These are phyloP conservation scores for Montipora efflorescens DNA, from an alignment of 64 coral and sea anemone genomes.

Conservation along the genomic window DNA sequence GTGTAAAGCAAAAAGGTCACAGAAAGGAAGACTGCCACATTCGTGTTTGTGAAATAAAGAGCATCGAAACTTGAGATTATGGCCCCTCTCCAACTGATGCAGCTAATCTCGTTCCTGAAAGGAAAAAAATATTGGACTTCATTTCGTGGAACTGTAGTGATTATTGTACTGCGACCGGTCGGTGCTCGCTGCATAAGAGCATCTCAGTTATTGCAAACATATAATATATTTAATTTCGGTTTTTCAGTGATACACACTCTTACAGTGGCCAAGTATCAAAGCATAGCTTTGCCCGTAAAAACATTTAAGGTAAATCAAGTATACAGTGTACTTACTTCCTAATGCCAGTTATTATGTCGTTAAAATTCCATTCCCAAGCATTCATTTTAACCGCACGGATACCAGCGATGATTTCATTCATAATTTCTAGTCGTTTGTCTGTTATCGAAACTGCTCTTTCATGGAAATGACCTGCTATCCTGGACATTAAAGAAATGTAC, in stretches of 20 bases:
- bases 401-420: constrained; percentile 54
- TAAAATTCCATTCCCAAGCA: constrained; percentile 58
- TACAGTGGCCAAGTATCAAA: too few relatives aligned
- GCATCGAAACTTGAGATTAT: constrained; percentile 36
- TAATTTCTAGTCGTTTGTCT: constrained; percentile 50
- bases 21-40: not conserved
- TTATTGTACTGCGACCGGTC: too few relatives aligned
- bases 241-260: too few relatives aligned
- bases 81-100: constrained; percentile 15
- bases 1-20: constrained; percentile 19
- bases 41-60: constrained; percentile 22
- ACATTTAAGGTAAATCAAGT: not conserved
- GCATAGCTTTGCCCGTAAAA: too few relatives aligned
- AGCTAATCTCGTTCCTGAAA: constrained; percentile 46
- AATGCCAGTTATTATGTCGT: not conserved
- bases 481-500: constrained; percentile 33
- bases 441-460: constrained; percentile 29
- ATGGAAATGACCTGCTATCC: constrained; percentile 12
- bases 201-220: too few relatives aligned
- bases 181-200: too few relatives aligned
- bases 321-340: not conserved
- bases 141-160: not conserved
- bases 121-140: not conserved
- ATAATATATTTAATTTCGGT: too few relatives aligned
- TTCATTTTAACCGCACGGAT: constrained; percentile 53